These are phyloP conservation scores for Danaus chrysippus DNA, from an alignment of 2,888 invertebrate species.

Conservation along the genomic window DNA sequence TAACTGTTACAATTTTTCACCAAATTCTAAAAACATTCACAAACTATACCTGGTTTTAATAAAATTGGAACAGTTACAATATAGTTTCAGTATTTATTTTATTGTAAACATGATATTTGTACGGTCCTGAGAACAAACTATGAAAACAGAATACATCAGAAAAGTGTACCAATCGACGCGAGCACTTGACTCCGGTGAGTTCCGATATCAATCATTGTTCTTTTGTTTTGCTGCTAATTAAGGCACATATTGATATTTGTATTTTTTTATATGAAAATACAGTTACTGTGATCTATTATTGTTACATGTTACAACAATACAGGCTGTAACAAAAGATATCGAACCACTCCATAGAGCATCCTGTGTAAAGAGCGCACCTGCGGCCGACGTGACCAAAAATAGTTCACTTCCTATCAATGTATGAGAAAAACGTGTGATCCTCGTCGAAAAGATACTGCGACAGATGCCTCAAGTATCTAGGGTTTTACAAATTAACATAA, in stretches of 20 bases:
- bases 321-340: neutral
- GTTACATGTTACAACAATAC: neutral
- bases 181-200: neutral
- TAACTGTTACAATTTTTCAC: no score
- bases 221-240: constrained; percentile 6
- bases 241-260: constrained; percentile 2
- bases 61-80: no score
- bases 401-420: constrained; percentile 48
- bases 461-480: constrained; percentile 31
- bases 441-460: constrained; percentile 37
- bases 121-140: neutral
- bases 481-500: constrained; percentile 6
- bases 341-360: constrained; percentile 11
- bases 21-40: no score
- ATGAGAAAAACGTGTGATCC: constrained; percentile 48
- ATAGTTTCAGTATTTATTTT: no score
- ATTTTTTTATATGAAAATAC: neutral
- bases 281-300: neutral
- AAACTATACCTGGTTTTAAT: no score
- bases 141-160: no score
- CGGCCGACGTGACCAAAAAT: constrained; percentile 37
- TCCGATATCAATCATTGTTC: constrained; percentile 3
- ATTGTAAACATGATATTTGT: neutral
- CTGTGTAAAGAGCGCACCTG: constrained; percentile 42
- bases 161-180: neutral